These are phyloP conservation scores for Microcebus tavaratra DNA, from an alignment of 2,113 vertebrate genomes.

Conservation along the genomic window DNA sequence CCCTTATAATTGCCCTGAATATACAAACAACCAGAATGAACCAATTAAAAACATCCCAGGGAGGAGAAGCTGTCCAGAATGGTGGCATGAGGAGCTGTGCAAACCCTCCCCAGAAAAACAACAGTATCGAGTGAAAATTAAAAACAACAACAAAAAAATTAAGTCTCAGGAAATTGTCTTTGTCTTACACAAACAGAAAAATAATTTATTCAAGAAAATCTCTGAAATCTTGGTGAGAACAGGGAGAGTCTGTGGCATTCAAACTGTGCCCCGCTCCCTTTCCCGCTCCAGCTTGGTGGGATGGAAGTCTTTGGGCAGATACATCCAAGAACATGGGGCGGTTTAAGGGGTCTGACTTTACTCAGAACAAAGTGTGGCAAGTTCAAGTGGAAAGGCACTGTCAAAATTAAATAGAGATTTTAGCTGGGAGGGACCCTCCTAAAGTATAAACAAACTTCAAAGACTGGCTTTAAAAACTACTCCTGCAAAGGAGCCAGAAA, in stretches of 20 bases:
- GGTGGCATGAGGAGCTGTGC: neutral
- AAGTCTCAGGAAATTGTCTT: neutral
- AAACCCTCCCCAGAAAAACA: neutral
- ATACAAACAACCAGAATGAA: neutral
- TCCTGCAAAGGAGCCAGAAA: neutral
- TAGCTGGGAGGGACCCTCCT: neutral
- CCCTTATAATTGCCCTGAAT: neutral
- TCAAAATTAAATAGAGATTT: neutral
- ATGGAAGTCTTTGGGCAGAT: neutral
- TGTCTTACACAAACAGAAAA: neutral
- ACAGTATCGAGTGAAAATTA: neutral
- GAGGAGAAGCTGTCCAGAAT: neutral
- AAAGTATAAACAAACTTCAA: neutral
- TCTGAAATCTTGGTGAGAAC: neutral
- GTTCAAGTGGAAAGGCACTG: neutral
- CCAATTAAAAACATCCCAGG: neutral
- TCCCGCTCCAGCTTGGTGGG: fast-evolving
- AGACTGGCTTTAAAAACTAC: neutral
- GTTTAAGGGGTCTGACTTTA: neutral
- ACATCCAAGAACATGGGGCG: neutral
- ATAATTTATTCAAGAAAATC: neutral
- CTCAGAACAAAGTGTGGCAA: neutral
- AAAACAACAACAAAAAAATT: neutral
- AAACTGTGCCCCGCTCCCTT: neutral
- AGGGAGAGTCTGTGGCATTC: neutral